A percentile compares a stretch with the other conserved stretches of the same genome.
These are phyloP conservation scores for Peromyscus californicus DNA, from an alignment of 2,113 vertebrate species.

Conservation along the genomic window DNA sequence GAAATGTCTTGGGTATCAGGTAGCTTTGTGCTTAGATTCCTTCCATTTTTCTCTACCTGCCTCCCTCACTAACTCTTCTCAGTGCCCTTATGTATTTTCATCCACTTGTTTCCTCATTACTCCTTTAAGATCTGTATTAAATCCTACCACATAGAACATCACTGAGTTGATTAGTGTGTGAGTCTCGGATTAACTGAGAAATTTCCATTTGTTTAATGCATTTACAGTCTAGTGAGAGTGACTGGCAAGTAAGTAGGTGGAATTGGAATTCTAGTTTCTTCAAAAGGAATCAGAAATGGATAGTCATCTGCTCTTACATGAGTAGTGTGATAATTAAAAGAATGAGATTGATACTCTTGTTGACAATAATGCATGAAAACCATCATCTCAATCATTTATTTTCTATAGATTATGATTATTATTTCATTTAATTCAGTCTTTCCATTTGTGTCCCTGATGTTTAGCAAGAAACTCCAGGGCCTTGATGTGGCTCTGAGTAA, in stretches of 20 bases:
- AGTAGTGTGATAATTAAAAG: background rate
- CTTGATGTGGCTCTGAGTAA: accelerated
- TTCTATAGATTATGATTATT: background rate
- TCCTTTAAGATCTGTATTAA: background rate
- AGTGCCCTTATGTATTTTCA: background rate
- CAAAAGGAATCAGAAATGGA: background rate
- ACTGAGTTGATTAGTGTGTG: background rate
- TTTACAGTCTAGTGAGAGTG: background rate
- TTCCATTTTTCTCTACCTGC: background rate
- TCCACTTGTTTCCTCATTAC: background rate
- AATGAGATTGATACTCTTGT: background rate
- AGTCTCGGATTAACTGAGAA: background rate
- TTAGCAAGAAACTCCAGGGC: background rate
- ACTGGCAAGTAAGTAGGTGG: background rate
- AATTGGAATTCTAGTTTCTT: background rate
- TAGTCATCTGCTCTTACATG: background rate
- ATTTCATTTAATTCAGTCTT: background rate
- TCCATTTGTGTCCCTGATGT: background rate
- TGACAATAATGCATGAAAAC: background rate
- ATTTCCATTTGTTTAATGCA: background rate
- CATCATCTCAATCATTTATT: background rate
- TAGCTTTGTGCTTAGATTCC: background rate
- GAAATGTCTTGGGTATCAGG: background rate
- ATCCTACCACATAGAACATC: background rate
- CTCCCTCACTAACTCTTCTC: accelerated